Evolutionary conservation across 1,140 invertebrate species (phyloP), one percentile per base, ranked within the genome.

Genomic region (Pissodes strobi): DNA sequence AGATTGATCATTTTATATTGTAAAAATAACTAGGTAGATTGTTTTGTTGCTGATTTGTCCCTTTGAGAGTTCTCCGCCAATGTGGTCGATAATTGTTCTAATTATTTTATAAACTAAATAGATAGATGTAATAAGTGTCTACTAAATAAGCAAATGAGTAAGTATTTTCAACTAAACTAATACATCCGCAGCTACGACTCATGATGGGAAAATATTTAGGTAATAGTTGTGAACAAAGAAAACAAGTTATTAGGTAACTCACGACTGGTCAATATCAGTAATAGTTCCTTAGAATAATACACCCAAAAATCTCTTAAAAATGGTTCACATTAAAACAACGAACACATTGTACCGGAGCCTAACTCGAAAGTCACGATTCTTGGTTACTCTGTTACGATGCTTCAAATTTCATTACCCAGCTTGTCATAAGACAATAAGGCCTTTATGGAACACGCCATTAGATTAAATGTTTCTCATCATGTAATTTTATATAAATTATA

Each of bases 381-480:
- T 19, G 18, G 48, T 48, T 38, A 25, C 21, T 58, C 30, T 45
- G 39, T 58, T 49, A 59, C 49, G 21, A 48, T 23, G 34, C 61
- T 64, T 64, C 61, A 64, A 64, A 64, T 56, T 64, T 64, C 61
- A 64, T 64, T 64, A 56, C 25, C 38, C 41, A 30, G 37, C 52
- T 46, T 64, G 52, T 64, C 61, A 52, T 39, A 64, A 64, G 34
- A 64, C 61, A 64, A 64, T 64, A 39, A 64, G 30, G 52, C 41
- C 61, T 56, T 56, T 64, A 37, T 64, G 43, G 45, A 30, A 49
- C 60, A 27, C 12, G 27, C 48, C 49, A 63, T 63, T 63, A 63
- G 60, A 63, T 63, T 23, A 23, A 55, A 63, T 38, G 60, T 63
- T 43, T 53, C 22, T 63, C 51, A 22, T 46, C 60, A 38, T 43